Evolutionary conservation across 2,113 vertebrate species (phyloP).

Genomic region (Zosterops japonicus): DNA sequence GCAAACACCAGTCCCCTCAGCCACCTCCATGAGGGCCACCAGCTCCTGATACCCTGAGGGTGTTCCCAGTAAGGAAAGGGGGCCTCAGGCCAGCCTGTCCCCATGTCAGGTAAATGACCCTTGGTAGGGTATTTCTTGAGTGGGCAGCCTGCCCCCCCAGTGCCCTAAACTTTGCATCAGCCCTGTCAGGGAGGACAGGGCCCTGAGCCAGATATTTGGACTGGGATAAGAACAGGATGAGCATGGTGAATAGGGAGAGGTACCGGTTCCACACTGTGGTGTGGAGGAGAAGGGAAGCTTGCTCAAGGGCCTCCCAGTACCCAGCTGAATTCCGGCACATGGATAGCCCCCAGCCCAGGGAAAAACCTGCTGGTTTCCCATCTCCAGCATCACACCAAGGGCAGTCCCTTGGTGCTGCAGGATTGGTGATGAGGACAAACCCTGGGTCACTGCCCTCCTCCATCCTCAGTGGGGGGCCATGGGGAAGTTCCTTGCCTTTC

Average conservation of each 20-base stretch:
- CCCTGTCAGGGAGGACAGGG: neutral
- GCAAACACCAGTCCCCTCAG: neutral
- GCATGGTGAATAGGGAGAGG: neutral
- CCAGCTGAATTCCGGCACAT: neutral
- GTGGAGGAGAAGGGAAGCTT: neutral
- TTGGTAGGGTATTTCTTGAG: neutral
- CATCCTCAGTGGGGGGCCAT: neutral
- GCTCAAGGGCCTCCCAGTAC: neutral
- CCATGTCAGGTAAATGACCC: neutral
- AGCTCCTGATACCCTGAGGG: neutral
- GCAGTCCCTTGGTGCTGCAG: neutral
- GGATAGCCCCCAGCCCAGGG: neutral
- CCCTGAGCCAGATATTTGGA: neutral
- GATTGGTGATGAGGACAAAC: neutral
- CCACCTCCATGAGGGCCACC: accelerated
- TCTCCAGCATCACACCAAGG: neutral
- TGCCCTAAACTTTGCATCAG: neutral
- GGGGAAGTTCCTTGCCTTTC: neutral
- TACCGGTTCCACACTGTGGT: neutral
- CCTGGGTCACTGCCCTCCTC: neutral
- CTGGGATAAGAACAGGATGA: neutral
- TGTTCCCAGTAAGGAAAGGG: neutral
- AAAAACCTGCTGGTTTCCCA: neutral
- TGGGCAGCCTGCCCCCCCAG: neutral
- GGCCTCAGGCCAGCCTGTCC: neutral